These are phyloP conservation scores for Mythimna impura DNA, from an alignment of 2,888 invertebrate species.

Conservation along the genomic window DNA sequence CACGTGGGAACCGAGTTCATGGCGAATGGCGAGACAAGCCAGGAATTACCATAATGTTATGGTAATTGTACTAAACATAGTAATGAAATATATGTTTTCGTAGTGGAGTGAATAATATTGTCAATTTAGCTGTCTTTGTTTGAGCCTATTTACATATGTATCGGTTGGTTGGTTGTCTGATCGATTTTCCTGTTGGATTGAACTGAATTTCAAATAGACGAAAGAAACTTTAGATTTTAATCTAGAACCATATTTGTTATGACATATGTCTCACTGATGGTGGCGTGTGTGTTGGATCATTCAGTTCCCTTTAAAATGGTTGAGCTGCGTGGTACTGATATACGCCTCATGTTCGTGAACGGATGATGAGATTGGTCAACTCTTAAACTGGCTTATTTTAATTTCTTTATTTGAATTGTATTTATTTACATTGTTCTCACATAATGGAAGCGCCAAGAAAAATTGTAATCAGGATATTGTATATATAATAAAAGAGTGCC, in stretches of 20 bases:
- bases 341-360: too few species aligned
- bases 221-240: not conserved
- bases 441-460: too few species aligned
- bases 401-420: too few species aligned
- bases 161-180: conserved; percentile 5
- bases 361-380: too few species aligned
- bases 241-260: not conserved
- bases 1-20: conserved; percentile 65
- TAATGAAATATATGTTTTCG: conserved; percentile 56
- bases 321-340: too few species aligned
- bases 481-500: too few species aligned
- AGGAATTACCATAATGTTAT: conserved; percentile 58
- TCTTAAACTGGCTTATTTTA: too few species aligned
- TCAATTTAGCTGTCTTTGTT: conserved; percentile 14
- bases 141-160: conserved; percentile 42
- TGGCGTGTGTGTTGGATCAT: too few species aligned
- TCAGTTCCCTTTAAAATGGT: too few species aligned
- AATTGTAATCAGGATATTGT: too few species aligned
- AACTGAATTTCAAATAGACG: conserved; percentile 11
- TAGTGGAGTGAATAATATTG: conserved; percentile 48
- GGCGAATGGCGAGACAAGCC: conserved; percentile 62
- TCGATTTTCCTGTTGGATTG: conserved; percentile 20
- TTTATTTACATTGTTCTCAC: too few species aligned
- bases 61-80: conserved; percentile 55
- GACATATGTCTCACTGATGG: not conserved